A percentile compares a stretch with the other conserved stretches of the same genome.
phyloP scores from a whole-genome alignment of 2,888 invertebrate genomes.

The Mongoloraphidia duomilia region DNA sequence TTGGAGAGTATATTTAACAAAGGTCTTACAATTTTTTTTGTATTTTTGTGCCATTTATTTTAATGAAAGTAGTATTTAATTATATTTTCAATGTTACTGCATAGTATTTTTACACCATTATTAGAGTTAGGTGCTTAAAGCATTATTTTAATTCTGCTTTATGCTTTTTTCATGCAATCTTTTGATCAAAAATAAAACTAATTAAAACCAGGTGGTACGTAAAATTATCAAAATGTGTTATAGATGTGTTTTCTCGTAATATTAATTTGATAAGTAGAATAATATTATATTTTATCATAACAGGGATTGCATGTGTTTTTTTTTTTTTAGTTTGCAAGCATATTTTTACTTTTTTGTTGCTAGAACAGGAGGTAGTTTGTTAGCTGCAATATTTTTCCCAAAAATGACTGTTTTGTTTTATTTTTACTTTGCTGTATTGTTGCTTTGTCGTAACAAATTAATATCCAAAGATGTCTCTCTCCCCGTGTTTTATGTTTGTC shows the following conservation, averaged over 20 bases:
- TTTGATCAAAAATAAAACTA: conserved; percentile 8
- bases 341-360: too few relatives aligned
- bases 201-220: conserved; percentile 15
- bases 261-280: background rate
- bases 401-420: conserved; percentile 1
- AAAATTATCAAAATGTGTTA: conserved; percentile 6
- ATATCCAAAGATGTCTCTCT: conserved; percentile 7
- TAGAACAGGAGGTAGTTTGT: too few relatives aligned
- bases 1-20: too few relatives aligned
- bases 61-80: background rate
- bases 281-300: background rate
- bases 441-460: conserved; percentile 8
- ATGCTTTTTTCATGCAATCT: conserved; percentile 16
- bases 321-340: too few relatives aligned
- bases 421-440: conserved; percentile 8
- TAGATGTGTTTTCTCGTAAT: background rate
- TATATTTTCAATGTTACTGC: conserved; percentile 1
- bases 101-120: conserved; percentile 11
- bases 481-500: background rate
- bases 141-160: conserved; percentile 8
- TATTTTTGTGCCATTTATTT: background rate
- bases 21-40: too few relatives aligned
- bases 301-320: background rate
- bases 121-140: background rate
- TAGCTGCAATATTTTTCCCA: too few relatives aligned